Evolutionary conservation across 2,113 vertebrate species (phyloP), one percentile per base, ranked within the genome.

Genomic region (Oryzias woworae): DNA sequence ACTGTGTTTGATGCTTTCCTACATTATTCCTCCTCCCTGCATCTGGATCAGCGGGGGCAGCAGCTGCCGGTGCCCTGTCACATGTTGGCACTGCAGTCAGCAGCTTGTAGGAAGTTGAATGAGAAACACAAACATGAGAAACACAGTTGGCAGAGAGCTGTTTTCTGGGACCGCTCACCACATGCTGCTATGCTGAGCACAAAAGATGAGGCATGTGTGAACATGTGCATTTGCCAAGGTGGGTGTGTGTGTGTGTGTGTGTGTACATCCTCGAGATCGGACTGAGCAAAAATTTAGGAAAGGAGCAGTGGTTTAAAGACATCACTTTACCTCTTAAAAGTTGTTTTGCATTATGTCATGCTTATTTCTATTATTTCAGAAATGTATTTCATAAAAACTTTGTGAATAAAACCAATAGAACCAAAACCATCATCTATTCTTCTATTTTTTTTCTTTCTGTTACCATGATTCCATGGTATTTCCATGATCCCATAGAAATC

Each of bases 151-250:
- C 49, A 51, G 58, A 24, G 55, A 54, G 60, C 66, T 66, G 42
- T 51, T 47, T 67, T 31, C 26, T 68, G 58, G 73, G 75, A 69
- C 59, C 45, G 18, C 53, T 77, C 67, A 72, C 41, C 53, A 71
- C 65, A 62, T 52, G 56, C 58, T 36, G 46, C 17, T 3, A 26
- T 2, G 18, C 72, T 74, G 73, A 73, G 52, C 1, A 6, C 47
- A 18, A 24, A 36, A 71, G 67, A 80, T 74, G 72, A 0, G 18
- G 13, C 48, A 7, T 14, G 14, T 52, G 53, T 49, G 22, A 13
- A 16, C 16, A 44, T 36, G 42, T 17, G 45, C 46, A 31, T 49
- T 15, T 44, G 62, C 3, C 0, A 23, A 48, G 22, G 2, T 52
- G 45, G 31, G 43, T 53, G 14, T 46, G 57, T 50, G 45, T 64